Base-by-base conservation (phyloP, 2,797 vertebrate genomes). In the Percopsis omiscomaycus region DNA sequence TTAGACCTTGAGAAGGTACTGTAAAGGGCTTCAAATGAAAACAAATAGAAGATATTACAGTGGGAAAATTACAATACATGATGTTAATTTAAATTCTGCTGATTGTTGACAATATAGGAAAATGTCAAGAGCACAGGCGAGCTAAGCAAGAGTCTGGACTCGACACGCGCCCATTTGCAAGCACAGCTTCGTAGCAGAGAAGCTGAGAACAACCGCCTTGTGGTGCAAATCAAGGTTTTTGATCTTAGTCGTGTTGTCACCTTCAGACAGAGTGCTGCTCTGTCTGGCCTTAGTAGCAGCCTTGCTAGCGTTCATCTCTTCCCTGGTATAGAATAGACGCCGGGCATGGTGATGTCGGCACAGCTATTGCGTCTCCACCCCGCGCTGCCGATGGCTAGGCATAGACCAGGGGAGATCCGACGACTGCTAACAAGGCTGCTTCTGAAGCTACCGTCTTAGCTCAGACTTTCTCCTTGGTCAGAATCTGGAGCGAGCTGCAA, bases 1-100 rank as follows among this genome's bases (percentile, higher is more conserved):
- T 84, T 97, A 76, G 91, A 95, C 3, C 77, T 87, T 53, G 95
- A 96, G 82, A 97, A 96, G 95, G 96, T 98, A 90, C 57, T 12
- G 28, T 64, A 1, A 29, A 22, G 27, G 15, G 3, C 51, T 53
- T 0, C 32, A 42, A 37, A 55, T 22, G 2, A 44, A 58, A 59
- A 11, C 5, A 48, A 5, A 15, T 9, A 46, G 11, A 22, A 22
- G 22, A 22, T 22, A 22, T 22, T n/a, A 37, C 28, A 30, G 8
- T 11, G 10, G 42, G 53, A 49, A 37, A 37, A 10, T 42, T 12
- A 9, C 15, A 42, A 2, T 27, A 1, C 56, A 44, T 42, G 5
- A 56, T 2, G 10, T 2, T 70, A 1, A 47, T 59, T 1, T 51
- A 1, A 4, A 27, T 59, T 59, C 9, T 64, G 11, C 11, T 69